A percentile compares a stretch with the other conserved stretches of the same genome.
phyloP scores from a whole-genome alignment of 2,888 invertebrate species.

The Theretra japonica region DNA sequence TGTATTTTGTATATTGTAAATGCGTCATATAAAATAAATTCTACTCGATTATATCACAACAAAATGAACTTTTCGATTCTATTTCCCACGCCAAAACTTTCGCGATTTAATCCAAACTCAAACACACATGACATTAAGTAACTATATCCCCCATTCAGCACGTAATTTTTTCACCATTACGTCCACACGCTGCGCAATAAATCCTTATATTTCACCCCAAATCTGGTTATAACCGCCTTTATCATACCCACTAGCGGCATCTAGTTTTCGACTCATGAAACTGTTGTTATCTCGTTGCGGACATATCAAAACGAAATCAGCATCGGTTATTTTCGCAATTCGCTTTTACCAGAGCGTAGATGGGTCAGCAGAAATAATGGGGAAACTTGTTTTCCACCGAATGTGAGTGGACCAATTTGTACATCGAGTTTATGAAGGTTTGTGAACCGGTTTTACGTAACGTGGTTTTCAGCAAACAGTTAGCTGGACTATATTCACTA shows the following conservation, averaged over 20 bases:
- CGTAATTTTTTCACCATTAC: constrained; percentile 62
- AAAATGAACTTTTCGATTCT: constrained; percentile 34
- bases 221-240: constrained; percentile 40
- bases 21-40: no score
- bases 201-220: constrained; percentile 58
- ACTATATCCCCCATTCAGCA: constrained; percentile 51
- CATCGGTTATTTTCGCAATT: constrained; percentile 74
- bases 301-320: constrained; percentile 81
- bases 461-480: neutral
- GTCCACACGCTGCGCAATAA: constrained; percentile 56
- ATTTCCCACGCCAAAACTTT: neutral
- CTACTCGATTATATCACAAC: no score
- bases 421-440: constrained; percentile 44
- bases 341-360: constrained; percentile 72
- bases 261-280: constrained; percentile 72
- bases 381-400: constrained; percentile 67
- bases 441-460: constrained; percentile 38
- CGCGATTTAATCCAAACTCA: constrained; percentile 30
- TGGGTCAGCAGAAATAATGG: constrained; percentile 73
- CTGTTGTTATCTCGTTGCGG: constrained; percentile 73
- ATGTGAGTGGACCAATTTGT: constrained; percentile 44
- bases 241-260: constrained; percentile 48
- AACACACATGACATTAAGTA: constrained; percentile 31
- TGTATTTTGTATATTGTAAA: no score
- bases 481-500: neutral